Percentiles rank a stretch among this genome's conserved stretches.
phyloP scores from a whole-genome alignment of 2,797 vertebrate species.

The Aplochiton taeniatus region DNA sequence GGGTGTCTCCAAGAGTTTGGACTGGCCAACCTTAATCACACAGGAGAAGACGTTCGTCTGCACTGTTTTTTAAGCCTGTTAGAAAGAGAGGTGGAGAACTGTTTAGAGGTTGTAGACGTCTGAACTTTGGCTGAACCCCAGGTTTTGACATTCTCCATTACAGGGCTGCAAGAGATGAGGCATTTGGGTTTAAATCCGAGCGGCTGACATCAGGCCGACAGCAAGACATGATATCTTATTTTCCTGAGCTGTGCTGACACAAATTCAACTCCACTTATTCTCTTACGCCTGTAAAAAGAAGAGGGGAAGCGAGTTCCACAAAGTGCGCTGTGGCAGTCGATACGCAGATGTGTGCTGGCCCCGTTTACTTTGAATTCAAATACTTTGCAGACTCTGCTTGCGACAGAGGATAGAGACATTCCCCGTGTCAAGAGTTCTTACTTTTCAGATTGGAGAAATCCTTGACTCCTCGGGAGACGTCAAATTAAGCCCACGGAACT shows the following conservation, averaged over 20 bases:
- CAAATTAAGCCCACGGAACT: conserved; percentile 70
- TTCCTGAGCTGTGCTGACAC: conserved; percentile 92
- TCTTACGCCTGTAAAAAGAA: conserved; percentile 78
- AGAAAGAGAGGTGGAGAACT: conserved; percentile 44
- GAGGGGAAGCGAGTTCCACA: conserved; percentile 40
- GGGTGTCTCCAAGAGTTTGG: conserved; percentile 36
- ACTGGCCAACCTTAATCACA: conserved; percentile 21
- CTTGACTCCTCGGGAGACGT: conserved; percentile 70
- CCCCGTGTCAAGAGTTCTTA: conserved; percentile 70
- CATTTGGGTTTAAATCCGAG: conserved; percentile 88
- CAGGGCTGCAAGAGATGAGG: conserved; percentile 85
- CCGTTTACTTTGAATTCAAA: conserved; percentile 84
- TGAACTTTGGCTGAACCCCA: conserved; percentile 96
- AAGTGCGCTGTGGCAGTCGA: conserved; percentile 73
- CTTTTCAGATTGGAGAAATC: conserved; percentile 67
- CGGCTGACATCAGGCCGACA: conserved; percentile 93
- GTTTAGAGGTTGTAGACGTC: conserved; percentile 83
- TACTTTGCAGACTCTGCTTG: conserved; percentile 87
- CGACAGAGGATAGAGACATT: conserved; percentile 79
- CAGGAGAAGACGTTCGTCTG: conserved; percentile 40
- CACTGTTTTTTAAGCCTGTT: conserved; percentile 29
- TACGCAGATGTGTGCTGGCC: conserved; percentile 82
- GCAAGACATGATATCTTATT: conserved; percentile 99
- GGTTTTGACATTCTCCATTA: conserved; percentile 82
- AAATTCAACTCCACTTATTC: conserved; percentile 92